Percentiles rank a stretch among this genome's conserved stretches.
Conservation (phyloP, 2,113 vertebrate species). For the Trogon melanurus region DNA sequence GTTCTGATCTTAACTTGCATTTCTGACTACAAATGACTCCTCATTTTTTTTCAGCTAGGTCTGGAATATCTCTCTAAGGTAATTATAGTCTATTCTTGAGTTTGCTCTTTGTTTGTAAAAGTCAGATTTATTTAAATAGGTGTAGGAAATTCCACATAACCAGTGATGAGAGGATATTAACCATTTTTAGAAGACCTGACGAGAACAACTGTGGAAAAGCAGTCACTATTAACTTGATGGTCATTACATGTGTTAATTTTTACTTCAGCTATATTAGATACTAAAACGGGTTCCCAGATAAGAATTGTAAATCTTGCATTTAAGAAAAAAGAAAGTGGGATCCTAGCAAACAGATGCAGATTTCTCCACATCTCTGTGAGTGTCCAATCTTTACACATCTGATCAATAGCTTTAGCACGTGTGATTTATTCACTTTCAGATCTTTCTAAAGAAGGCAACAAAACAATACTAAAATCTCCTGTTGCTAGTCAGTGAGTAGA, state of each 20-base stretch:
- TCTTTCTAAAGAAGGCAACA: background rate
- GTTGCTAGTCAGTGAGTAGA: background rate
- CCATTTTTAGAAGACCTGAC: background rate
- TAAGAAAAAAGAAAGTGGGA: background rate
- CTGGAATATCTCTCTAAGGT: background rate
- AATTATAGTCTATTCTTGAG: background rate
- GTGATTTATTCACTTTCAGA: background rate
- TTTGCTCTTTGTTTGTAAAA: background rate
- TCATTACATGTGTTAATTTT: background rate
- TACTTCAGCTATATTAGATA: background rate
- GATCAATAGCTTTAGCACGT: background rate
- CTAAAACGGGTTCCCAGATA: background rate
- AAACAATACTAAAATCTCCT: background rate
- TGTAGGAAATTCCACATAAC: background rate
- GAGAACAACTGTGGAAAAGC: background rate
- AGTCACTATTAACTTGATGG: background rate
- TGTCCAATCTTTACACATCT: background rate
- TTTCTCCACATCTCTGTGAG: background rate
- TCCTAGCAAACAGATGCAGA: background rate
- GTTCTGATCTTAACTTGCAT: constrained; percentile 6
- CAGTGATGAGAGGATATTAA: background rate
- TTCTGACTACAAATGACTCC: background rate
- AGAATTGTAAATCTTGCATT: background rate
- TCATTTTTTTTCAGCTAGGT: background rate
- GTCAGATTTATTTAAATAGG: background rate